These are phyloP conservation scores for Drosophila borborema DNA, from an alignment of 2,888 invertebrate genomes.

Conservation along the genomic window DNA sequence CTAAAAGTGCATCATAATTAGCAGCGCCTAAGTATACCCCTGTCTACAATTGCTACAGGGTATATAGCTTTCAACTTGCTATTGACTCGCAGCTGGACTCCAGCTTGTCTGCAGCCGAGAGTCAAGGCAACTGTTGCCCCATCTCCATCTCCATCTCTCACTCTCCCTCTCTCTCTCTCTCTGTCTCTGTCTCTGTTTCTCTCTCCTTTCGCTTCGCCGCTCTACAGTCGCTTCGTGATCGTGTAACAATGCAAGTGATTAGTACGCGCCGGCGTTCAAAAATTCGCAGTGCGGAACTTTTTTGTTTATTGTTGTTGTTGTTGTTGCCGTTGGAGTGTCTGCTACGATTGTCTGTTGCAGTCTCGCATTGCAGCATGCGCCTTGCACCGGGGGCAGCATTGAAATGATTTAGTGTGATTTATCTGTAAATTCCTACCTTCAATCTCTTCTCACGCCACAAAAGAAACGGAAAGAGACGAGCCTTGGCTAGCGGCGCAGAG, in stretches of 20 bases:
- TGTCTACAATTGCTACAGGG: conserved; percentile 12
- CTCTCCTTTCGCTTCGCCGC: not conserved
- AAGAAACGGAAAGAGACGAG: conserved; percentile 18
- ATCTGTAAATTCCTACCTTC: conserved; percentile 82
- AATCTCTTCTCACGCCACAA: conserved; percentile 83
- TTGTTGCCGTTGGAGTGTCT: conserved; percentile 31
- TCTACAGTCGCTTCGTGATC: conserved; percentile 51
- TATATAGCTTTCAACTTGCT: conserved; percentile 25
- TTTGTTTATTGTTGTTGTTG: conserved; percentile 12
- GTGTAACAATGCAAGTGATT: conserved; percentile 81
- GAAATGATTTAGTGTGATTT: conserved; percentile 83
- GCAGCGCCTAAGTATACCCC: not conserved
- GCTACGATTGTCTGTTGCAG: conserved; percentile 16
- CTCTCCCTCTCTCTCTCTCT: not conserved
- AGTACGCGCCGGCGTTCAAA: conserved; percentile 81
- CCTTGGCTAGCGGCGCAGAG: not conserved
- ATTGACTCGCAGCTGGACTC: conserved; percentile 44
- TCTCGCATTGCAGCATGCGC: conserved; percentile 74
- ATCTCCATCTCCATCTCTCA: not conserved
- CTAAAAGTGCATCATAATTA: not conserved
- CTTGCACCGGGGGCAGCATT: conserved; percentile 61
- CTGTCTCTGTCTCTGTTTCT: not conserved
- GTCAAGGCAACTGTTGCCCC: conserved; percentile 19
- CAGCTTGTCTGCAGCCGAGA: conserved; percentile 48
- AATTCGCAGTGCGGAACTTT: conserved; percentile 44